phyloP scores from a whole-genome alignment of 2,797 vertebrate genomes.

The Ctenopoma multispine region DNA sequence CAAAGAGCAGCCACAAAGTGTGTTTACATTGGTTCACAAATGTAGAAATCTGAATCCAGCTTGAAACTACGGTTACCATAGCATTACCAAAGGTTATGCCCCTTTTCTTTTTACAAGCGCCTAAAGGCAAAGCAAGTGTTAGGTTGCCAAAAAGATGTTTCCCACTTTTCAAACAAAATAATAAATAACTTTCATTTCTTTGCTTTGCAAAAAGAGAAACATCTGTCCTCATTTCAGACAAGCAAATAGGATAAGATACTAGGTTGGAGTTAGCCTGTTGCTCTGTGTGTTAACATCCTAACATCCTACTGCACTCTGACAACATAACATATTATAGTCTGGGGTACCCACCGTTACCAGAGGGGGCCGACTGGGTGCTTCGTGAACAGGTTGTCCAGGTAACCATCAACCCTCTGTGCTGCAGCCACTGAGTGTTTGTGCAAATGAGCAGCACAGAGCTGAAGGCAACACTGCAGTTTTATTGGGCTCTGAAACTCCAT shows the following conservation, averaged over 20 bases:
- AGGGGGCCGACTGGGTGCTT: conserved; percentile 30
- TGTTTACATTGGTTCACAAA: conserved; percentile 34
- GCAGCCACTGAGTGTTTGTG: conserved; percentile 41
- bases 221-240: not conserved
- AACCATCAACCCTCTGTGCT: conserved; percentile 64
- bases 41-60: conserved; percentile 30
- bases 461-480: conserved; percentile 52
- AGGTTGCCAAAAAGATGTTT: not conserved
- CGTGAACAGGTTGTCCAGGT: conserved; percentile 66
- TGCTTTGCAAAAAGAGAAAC: not conserved
- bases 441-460: conserved; percentile 44
- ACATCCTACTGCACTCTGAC: not conserved
- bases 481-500: conserved; percentile 62
- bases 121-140: not conserved
- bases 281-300: conserved; percentile 1
- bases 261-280: not conserved
- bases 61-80: conserved; percentile 22
- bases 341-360: conserved; percentile 23
- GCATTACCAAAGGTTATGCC: not conserved
- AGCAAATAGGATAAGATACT: not conserved
- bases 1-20: conserved; percentile 36
- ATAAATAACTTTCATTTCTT: not conserved
- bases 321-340: conserved; percentile 55
- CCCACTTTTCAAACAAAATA: not conserved
- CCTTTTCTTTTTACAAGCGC: no score